Conservation (phyloP, 2,888 invertebrate genomes). For the Melieria crassipennis region DNA sequence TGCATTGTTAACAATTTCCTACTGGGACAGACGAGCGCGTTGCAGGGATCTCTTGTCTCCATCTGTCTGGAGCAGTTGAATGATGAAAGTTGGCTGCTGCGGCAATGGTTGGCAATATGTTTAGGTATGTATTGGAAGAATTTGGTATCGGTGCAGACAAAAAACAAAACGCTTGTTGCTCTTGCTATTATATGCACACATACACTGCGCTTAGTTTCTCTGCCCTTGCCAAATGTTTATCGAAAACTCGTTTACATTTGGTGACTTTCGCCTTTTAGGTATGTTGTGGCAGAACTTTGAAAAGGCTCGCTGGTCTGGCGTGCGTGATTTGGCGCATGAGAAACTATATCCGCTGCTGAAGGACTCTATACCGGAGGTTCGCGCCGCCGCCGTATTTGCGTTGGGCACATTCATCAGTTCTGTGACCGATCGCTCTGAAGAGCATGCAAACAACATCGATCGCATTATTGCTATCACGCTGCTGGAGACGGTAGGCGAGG, state of each 20-base stretch:
- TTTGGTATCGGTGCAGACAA: not conserved
- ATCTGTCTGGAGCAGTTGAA: slow-evolving; percentile 90
- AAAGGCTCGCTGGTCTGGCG: slow-evolving; percentile 93
- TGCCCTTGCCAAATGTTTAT: not conserved
- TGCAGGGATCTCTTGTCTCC: slow-evolving; percentile 89
- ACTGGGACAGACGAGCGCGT: slow-evolving; percentile 88
- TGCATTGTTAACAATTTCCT: slow-evolving; percentile 91
- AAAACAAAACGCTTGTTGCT: no score
- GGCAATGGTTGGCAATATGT: slow-evolving; percentile 92
- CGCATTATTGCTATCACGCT: slow-evolving; percentile 91
- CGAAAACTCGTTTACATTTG: not conserved
- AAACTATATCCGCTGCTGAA: slow-evolving; percentile 84
- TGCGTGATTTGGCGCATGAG: slow-evolving; percentile 95
- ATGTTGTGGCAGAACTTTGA: slow-evolving; percentile 88
- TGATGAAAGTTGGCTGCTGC: slow-evolving; percentile 74
- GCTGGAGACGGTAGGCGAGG: slow-evolving; percentile 78
- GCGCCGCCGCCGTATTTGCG: slow-evolving; percentile 94
- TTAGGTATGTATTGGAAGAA: slow-evolving; percentile 72
- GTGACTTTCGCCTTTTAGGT: slow-evolving; percentile 33
- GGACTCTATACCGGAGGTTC: slow-evolving; percentile 88
- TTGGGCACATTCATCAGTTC: slow-evolving; percentile 93
- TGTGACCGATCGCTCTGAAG: slow-evolving; percentile 84
- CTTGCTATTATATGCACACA: not conserved
- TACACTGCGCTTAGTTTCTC: not conserved
- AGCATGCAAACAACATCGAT: slow-evolving; percentile 94